A percentile compares a stretch with the other conserved stretches of the same genome.
These are phyloP conservation scores for Phrynosoma platyrhinos DNA, from an alignment of 2,113 vertebrate genomes.

Conservation along the genomic window DNA sequence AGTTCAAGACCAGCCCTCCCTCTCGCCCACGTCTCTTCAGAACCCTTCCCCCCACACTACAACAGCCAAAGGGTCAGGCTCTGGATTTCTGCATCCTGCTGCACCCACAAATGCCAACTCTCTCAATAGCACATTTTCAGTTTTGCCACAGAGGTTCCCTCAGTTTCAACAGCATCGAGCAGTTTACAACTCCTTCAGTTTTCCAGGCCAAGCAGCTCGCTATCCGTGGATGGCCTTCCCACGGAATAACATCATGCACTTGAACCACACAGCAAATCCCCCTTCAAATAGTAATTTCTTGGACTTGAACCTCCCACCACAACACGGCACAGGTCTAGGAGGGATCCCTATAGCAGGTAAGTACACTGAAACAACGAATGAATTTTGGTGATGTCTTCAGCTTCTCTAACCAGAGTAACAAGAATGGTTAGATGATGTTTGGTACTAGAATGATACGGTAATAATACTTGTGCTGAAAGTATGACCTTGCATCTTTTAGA, in stretches of 20 bases:
- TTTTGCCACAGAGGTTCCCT: constrained; percentile 91
- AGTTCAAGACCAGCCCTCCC: constrained; percentile 91
- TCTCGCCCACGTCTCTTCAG: constrained; percentile 82
- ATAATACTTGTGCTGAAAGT: constrained; percentile 26
- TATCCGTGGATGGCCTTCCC: constrained; percentile 96
- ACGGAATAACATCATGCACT: constrained; percentile 96
- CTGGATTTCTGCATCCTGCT: constrained; percentile 84
- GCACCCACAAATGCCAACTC: constrained; percentile 85
- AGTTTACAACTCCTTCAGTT: constrained; percentile 96
- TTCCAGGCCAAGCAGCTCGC: constrained; percentile 90
- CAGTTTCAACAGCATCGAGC: constrained; percentile 96
- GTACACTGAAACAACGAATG: constrained; percentile 61
- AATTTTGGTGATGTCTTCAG: constrained; percentile 65
- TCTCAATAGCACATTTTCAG: constrained; percentile 88
- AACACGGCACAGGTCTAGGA: constrained; percentile 98
- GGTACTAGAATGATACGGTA: constrained; percentile 41
- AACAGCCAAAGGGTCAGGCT: constrained; percentile 85
- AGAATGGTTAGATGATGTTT: constrained; percentile 43
- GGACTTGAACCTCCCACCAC: constrained; percentile 95
- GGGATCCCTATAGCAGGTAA: constrained; percentile 98
- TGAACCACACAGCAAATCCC: constrained; percentile 92
- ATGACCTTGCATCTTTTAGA: constrained; percentile 45
- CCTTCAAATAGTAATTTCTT: constrained; percentile 97
- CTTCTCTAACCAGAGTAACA: constrained; percentile 58
- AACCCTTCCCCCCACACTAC: constrained; percentile 85